Conservation (phyloP, 2,888 invertebrate species). For the Limnephilus marmoratus region DNA sequence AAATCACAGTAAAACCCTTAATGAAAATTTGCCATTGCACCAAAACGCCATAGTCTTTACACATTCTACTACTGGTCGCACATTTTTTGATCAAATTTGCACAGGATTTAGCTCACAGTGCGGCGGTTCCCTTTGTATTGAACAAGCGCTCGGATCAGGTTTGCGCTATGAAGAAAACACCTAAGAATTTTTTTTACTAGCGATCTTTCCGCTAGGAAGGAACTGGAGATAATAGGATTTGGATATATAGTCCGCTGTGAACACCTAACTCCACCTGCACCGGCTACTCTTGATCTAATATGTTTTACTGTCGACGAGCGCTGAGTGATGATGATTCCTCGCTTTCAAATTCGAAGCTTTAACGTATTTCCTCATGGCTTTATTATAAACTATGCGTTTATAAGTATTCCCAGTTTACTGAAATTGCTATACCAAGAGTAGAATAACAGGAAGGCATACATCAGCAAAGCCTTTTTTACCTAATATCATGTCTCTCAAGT, state of each 20-base stretch:
- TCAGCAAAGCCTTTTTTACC: too few species aligned
- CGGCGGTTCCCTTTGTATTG: conserved; percentile 36
- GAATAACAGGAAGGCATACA: too few species aligned
- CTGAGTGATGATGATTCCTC: not conserved
- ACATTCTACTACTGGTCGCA: too few species aligned
- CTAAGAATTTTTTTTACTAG: conserved; percentile 18
- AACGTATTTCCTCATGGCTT: not conserved
- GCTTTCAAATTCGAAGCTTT: not conserved
- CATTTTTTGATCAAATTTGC: not conserved
- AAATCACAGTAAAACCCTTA: too few species aligned
- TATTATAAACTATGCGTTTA: not conserved
- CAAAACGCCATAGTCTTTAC: too few species aligned
- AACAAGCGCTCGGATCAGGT: conserved; percentile 16
- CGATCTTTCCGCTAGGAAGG: conserved; percentile 4
- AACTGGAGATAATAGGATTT: conserved; percentile 29
- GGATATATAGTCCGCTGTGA: not conserved
- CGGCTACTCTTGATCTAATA: not conserved
- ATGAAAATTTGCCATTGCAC: too few species aligned
- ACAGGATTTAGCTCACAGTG: not conserved
- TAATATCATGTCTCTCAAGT: too few species aligned
- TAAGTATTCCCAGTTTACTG: not conserved
- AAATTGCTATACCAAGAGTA: too few species aligned
- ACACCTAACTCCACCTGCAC: not conserved
- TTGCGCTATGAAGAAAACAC: conserved; percentile 15
- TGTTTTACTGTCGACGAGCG: not conserved